These are phyloP conservation scores for Parazoanthus atlanticus DNA, from an alignment of 92 coral and sea anemone genomes.

Conservation along the genomic window DNA sequence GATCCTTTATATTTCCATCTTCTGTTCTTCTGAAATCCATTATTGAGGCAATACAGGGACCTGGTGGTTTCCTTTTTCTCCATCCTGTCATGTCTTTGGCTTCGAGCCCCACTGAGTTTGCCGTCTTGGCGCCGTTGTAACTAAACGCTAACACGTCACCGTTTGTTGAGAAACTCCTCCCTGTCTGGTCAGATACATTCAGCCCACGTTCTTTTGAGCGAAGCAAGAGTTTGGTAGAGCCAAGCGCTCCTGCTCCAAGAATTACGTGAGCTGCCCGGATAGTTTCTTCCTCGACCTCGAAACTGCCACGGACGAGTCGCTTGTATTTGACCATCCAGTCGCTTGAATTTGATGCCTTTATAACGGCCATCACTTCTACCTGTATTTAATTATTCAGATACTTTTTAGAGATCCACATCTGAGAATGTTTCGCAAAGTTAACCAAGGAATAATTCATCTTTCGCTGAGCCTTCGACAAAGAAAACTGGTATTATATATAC, in stretches of 20 bases:
- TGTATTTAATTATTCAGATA: background rate
- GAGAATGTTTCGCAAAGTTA: no score
- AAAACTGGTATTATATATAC: no score
- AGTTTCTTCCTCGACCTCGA: constrained; percentile 44
- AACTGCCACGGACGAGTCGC: constrained; percentile 34
- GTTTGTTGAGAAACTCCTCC: constrained; percentile 59
- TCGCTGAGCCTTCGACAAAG: no score
- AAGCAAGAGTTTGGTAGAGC: constrained; percentile 67
- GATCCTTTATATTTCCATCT: background rate
- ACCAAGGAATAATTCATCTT: no score
- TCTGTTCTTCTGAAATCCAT: constrained; percentile 52
- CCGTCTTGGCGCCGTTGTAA: constrained; percentile 47
- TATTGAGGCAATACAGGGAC: constrained; percentile 55
- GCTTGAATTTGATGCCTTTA: constrained; percentile 36
- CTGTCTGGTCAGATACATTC: constrained; percentile 40
- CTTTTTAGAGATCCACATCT: no score
- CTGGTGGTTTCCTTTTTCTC: constrained; percentile 42
- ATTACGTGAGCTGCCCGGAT: constrained; percentile 56
- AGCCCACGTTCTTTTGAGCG: constrained; percentile 66
- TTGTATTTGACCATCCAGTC: constrained; percentile 65
- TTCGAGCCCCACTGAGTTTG: constrained; percentile 49
- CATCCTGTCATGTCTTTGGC: background rate
- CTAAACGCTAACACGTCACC: constrained; percentile 63
- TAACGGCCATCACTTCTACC: constrained; percentile 47
- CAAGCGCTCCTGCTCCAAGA: constrained; percentile 62